Conservation (phyloP, 2,888 invertebrate species). For the Tenthredo livida region DNA sequence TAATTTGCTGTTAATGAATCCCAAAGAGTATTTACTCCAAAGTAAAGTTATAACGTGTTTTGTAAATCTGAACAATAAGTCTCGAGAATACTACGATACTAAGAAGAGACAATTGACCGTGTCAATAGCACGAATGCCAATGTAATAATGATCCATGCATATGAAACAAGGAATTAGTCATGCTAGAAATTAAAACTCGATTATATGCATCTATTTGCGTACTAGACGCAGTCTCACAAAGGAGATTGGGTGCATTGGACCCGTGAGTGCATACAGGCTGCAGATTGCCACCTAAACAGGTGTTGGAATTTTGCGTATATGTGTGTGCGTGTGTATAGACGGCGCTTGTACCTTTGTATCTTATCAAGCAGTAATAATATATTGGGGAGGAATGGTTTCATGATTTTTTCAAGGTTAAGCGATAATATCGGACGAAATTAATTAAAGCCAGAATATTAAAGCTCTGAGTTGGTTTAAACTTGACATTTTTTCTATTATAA, state of each 20-base stretch:
- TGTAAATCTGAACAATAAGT: background rate
- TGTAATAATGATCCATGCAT: background rate
- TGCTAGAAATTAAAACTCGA: background rate
- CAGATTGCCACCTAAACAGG: background rate
- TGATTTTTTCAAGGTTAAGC: background rate
- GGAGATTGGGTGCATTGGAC: constrained; percentile 3
- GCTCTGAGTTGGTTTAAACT: background rate
- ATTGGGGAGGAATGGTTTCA: background rate
- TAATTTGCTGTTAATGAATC: background rate
- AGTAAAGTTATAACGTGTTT: background rate
- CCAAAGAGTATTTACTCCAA: background rate
- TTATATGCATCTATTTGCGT: no score
- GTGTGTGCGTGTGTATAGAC: background rate
- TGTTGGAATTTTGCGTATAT: background rate
- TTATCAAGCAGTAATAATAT: no score
- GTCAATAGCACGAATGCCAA: background rate
- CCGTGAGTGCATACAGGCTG: background rate
- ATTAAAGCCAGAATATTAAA: background rate
- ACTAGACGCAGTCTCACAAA: background rate
- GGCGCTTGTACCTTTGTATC: background rate
- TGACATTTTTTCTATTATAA: background rate
- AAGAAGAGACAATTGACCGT: background rate
- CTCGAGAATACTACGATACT: background rate
- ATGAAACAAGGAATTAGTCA: background rate
- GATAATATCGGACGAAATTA: background rate